A percentile compares a stretch with the other conserved stretches of the same genome.
phyloP scores from a whole-genome alignment of 1,140 invertebrate species.

The Akabosia matsudoensis region DNA sequence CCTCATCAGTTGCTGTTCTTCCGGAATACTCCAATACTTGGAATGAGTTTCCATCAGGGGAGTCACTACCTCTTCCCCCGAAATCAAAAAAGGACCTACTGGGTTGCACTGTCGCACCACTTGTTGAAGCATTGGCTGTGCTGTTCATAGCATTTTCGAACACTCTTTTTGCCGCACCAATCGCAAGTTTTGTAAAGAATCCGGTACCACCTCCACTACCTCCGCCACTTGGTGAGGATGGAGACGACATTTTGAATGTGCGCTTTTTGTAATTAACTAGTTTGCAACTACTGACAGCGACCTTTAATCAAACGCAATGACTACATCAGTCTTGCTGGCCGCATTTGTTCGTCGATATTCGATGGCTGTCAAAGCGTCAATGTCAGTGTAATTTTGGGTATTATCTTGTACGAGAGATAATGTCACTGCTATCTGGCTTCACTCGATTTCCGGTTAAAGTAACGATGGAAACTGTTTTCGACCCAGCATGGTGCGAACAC shows the following conservation, averaged over 20 bases:
- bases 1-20: not conserved
- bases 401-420: too few relatives aligned
- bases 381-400: too few relatives aligned
- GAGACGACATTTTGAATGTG: not conserved
- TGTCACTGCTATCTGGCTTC: too few relatives aligned
- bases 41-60: not conserved
- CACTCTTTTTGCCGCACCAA: not conserved
- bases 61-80: not conserved
- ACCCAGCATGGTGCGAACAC: too few relatives aligned
- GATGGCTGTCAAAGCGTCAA: too few relatives aligned
- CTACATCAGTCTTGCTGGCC: too few relatives aligned
- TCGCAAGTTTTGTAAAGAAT: not conserved
- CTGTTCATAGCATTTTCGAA: slow-evolving; percentile 2
- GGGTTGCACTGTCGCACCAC: not conserved
- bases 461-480: too few relatives aligned
- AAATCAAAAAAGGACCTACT: not conserved
- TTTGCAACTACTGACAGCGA: too few relatives aligned
- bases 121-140: not conserved
- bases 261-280: not conserved
- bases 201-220: not conserved
- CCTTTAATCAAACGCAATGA: too few relatives aligned
- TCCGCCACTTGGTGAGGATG: not conserved
- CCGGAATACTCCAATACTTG: not conserved
- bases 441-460: too few relatives aligned
- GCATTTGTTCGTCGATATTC: too few relatives aligned